Conservation (phyloP, 2,888 invertebrate species). For the Plusia festucae region DNA sequence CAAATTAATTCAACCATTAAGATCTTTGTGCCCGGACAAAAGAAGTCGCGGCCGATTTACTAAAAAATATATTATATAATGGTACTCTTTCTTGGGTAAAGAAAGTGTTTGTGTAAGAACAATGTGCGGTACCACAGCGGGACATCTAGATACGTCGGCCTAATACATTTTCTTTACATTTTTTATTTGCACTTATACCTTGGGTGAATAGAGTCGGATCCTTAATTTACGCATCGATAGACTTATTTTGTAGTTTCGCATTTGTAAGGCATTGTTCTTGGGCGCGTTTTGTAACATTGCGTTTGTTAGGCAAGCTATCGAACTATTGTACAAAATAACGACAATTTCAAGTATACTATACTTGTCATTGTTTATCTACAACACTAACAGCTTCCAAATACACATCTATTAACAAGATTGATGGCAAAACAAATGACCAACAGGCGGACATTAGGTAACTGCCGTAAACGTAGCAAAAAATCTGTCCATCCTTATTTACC, state of each 20-base stretch:
- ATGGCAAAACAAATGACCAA: background rate
- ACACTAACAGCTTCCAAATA: constrained; percentile 20
- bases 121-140: constrained; percentile 85
- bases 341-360: constrained; percentile 42
- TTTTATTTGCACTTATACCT: constrained; percentile 80
- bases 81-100: constrained; percentile 75
- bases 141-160: constrained; percentile 84
- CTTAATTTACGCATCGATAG: constrained; percentile 88
- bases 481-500: constrained; percentile 35
- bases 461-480: constrained; percentile 25
- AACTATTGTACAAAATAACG: constrained; percentile 70
- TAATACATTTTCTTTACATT: constrained; percentile 79
- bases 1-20: constrained; percentile 84
- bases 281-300: constrained; percentile 83
- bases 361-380: constrained; percentile 18
- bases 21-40: constrained; percentile 73
- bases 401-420: background rate
- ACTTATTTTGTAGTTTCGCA: constrained; percentile 83
- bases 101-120: constrained; percentile 89
- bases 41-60: constrained; percentile 73
- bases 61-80: constrained; percentile 83
- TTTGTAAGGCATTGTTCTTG: constrained; percentile 84
- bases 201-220: constrained; percentile 81
- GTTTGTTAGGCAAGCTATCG: constrained; percentile 62
- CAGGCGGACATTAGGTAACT: background rate